phyloP scores from a whole-genome alignment of 2,113 vertebrate species.

The Bucco capensis region DNA sequence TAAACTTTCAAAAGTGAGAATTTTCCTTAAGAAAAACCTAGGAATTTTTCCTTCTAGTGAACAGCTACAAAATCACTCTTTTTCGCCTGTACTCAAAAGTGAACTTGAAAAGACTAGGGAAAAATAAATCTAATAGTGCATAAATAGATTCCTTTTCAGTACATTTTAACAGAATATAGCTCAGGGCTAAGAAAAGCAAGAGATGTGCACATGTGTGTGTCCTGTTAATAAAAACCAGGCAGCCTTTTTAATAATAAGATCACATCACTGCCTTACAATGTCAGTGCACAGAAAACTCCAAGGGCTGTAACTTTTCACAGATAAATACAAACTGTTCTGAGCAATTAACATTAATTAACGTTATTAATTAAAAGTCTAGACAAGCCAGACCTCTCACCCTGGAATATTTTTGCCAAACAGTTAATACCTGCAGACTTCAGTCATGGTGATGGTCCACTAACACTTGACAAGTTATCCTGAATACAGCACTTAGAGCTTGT shows the following conservation, averaged over 20 bases:
- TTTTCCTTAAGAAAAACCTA: neutral
- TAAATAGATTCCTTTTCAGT: neutral
- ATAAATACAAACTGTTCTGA: neutral
- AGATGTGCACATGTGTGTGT: neutral
- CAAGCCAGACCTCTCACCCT: neutral
- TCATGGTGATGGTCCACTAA: neutral
- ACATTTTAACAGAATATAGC: neutral
- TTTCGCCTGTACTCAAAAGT: neutral
- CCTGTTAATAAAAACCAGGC: neutral
- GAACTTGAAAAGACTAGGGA: neutral
- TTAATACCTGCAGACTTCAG: neutral
- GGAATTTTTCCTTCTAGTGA: neutral
- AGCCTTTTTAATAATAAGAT: neutral
- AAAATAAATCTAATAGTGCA: neutral
- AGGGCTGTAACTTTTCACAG: neutral
- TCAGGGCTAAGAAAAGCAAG: neutral
- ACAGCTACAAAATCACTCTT: neutral
- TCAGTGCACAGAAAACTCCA: neutral
- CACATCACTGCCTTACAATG: neutral
- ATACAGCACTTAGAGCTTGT: neutral
- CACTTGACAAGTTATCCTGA: neutral
- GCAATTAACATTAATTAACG: neutral
- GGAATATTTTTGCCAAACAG: neutral
- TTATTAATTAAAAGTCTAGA: conserved; percentile 21
- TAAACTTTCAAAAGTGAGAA: neutral